Evolutionary conservation across 2,113 vertebrate genomes (phyloP), one percentile per base, ranked within the genome.

Genomic region (Osmerus eperlanus): DNA sequence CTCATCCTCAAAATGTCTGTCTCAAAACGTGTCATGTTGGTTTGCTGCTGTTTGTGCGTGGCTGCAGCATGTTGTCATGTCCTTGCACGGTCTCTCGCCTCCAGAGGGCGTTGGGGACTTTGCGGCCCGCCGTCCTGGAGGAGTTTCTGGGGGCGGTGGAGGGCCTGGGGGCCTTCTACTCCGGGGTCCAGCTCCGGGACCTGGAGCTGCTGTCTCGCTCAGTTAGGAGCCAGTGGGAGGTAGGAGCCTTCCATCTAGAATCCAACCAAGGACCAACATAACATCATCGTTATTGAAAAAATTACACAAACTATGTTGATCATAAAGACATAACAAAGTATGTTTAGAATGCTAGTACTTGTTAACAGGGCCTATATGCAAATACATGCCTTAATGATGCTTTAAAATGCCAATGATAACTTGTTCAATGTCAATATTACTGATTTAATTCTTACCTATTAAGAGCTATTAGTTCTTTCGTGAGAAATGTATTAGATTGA

Each of bases 221-320:
- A 1, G 78, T 93, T 71, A 82, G 79, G 55, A 81, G 83, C 73
- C 94, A 91, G 81, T 98, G 97, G 97, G 93, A 96, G 95, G 96
- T 98, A 89, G 28, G 84, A 23, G 21, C 41, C 9, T 47, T 47
- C 41, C 9, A 1, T 47, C 41, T 47, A 47, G 41, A 47, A 12
- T 9, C 41, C 41, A 11, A 11, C 41, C 32, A 36, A 8, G 32
- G 41, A 47, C n/a, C n/a, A 5, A 36, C 32, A 36, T 36, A 7
- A 36, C 32, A 6, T 36, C 1, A 36, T 36, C 0, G 32, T 6
- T 7, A 36, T 36, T 7, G 32, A 36, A 4, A 36, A 36, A 5
- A 7, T 18, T 4, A 15, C 13, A 18, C 9, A 9, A 3, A 18
- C 54, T 15, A 18, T 55, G 54, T 55, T 55, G 54, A 55, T 3